Base-by-base conservation (phyloP, 2,113 vertebrate genomes). In the Callipepla squamata region DNA sequence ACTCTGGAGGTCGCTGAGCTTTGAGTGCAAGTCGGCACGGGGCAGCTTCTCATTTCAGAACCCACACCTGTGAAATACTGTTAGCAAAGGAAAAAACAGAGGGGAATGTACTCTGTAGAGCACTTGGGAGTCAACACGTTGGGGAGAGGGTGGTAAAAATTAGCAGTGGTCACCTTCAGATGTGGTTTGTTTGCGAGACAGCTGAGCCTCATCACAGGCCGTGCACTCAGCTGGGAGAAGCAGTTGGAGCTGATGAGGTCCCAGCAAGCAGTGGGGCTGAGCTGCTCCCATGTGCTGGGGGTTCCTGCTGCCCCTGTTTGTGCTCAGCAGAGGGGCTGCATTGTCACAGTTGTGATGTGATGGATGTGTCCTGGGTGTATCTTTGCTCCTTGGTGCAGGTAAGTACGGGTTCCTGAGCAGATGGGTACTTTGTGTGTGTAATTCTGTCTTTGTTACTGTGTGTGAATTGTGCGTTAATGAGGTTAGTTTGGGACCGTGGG, bases 121-220 rank as follows among this genome's bases (percentile, higher is more conserved):
- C 61, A n/a, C 91, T 87, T 80, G 63, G 65, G 70, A 77, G 57
- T 88, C 80, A 93, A 74, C 62, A 30, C 1, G 7, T 65, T 92
- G 68, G 50, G 87, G 87, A 94, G 93, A 87, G 28, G 22, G 34
- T 74, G 80, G 57, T 91, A 7, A 89, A 82, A 83, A 67, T 38
- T 13, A 65, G 80, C 21, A 25, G 2, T 83, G 76, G 63, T 94
- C 93, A 87, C 75, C 50, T 92, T 91, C 58, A 66, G 68, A 81
- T 81, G 44, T 23, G n/a, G 42, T 84, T 90, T 69, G 70, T 86
- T 72, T 76, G 68, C 57, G 89, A 53, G n/a, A 70, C 28, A 75
- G 36, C 68, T 87, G 89, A 80, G 78, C 78, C 83, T 47, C 80
- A 26, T 50, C 58, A 50, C 80, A 63, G 51, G n/a, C 42, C 55